Evolutionary conservation across 1,140 invertebrate genomes (phyloP).

Genomic region (Philaenus spumarius): DNA sequence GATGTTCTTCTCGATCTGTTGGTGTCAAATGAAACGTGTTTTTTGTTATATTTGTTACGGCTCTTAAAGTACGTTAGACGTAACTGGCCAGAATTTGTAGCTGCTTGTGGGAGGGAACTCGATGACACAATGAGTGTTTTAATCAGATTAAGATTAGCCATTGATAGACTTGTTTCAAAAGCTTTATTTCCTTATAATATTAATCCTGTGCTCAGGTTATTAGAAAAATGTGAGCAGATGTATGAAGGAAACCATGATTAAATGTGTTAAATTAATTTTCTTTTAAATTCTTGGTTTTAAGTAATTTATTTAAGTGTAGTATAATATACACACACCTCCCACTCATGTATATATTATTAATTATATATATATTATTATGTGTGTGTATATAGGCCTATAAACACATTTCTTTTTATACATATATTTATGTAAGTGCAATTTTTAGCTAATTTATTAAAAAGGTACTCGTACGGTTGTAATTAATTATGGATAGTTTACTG

Average conservation of each 20-base stretch:
- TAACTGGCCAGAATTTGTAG: constrained; percentile 76
- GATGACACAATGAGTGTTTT: constrained; percentile 79
- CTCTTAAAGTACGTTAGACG: constrained; percentile 78
- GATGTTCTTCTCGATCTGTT: constrained; percentile 79
- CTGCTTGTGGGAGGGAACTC: constrained; percentile 65
- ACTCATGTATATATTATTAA: too few species aligned
- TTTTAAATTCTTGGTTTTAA: not conserved
- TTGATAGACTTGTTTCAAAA: constrained; percentile 72
- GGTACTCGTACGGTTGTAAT: too few species aligned
- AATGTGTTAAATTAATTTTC: not conserved
- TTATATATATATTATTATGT: too few species aligned
- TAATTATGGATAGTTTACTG: too few species aligned
- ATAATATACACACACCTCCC: too few species aligned
- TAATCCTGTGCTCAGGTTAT: constrained; percentile 71
- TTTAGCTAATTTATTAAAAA: too few species aligned
- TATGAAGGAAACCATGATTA: constrained; percentile 50
- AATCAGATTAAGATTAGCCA: constrained; percentile 68
- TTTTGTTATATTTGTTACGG: constrained; percentile 75
- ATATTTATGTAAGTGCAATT: too few species aligned
- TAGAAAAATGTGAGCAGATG: constrained; percentile 77
- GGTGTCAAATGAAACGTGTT: constrained; percentile 87
- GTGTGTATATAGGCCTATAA: too few species aligned
- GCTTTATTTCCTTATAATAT: constrained; percentile 86
- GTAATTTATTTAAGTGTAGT: too few species aligned
- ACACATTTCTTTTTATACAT: too few species aligned